These are phyloP conservation scores for Tipula helvola DNA, from an alignment of 2,888 invertebrate species.

Conservation along the genomic window DNA sequence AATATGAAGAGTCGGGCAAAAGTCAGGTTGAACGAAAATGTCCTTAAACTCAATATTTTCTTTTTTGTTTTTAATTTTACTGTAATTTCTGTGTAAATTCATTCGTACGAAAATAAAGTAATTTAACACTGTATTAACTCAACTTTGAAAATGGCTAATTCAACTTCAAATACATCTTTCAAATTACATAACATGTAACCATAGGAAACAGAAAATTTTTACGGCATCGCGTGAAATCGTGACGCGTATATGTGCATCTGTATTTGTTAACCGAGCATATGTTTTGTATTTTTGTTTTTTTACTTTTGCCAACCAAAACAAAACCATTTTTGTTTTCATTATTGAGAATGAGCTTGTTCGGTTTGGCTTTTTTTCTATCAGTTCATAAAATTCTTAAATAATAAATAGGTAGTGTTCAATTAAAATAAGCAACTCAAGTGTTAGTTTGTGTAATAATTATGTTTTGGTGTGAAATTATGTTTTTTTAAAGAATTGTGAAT, in stretches of 20 bases:
- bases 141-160: neutral
- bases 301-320: neutral
- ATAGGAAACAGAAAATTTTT: neutral
- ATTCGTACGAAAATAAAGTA: neutral
- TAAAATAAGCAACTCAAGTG: neutral
- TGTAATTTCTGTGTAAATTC: neutral
- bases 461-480: no score
- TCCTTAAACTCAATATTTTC: constrained; percentile 40
- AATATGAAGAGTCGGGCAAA: constrained; percentile 97
- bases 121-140: neutral
- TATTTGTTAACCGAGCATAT: neutral
- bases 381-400: neutral
- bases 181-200: neutral
- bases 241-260: neutral
- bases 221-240: neutral
- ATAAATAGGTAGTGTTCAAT: neutral
- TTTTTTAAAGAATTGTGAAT: no score
- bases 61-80: neutral
- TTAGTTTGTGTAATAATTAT: no score
- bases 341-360: neutral
- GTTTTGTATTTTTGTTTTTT: neutral
- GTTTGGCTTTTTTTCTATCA: neutral
- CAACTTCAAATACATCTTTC: neutral
- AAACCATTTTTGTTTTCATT: neutral
- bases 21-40: constrained; percentile 94